Evolutionary conservation across 2,888 invertebrate genomes (phyloP), one percentile per base, ranked within the genome.

Genomic region (Cephus nigrinus): DNA sequence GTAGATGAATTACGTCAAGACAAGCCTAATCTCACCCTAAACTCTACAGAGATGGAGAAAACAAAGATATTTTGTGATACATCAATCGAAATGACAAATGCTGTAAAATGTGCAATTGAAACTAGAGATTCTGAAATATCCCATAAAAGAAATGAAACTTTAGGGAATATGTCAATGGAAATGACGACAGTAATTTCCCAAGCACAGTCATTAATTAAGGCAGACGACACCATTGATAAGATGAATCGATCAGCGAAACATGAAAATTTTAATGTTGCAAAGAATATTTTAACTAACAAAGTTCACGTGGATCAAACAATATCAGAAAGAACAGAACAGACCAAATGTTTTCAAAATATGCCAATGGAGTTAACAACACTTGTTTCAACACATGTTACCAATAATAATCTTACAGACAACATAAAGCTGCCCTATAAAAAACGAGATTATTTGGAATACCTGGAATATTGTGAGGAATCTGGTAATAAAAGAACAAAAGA

Each of bases 281-380:
- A 55, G 23, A 55, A 55, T 55, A 55, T 55, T 55, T 23, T 23
- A 15, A 23, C 55, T 55, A 55, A 55, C 2, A 55, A 55, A 55
- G 55, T 55, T 23, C 23, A 9, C 9, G 23, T 55, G 9, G 23
- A 23, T 55, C 55, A 23, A 55, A 9, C 55, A 55, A 23, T 55
- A 23, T 40, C 30, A 31, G 36, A 75, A 73, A 68, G 12, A 35
- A 32, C n/a, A 30, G 69, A 31, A 1, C 31, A 69, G 15, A 69
- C 40, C 4, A 31, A 34, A 30, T n/a, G 31, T 76, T 23, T 55
- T 71, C 11, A 76, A 74, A 40, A 78, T 71, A 74, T 75, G 32
- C 79, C 83, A 32, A 81, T 82, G 81, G 80, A 84, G 73, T 79
- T 81, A 11, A 84, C 82, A 30, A 73, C 73, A 33, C 69, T 76